Evolutionary conservation across 2,888 invertebrate species (phyloP).

Genomic region (Subacronicta megacephala): DNA sequence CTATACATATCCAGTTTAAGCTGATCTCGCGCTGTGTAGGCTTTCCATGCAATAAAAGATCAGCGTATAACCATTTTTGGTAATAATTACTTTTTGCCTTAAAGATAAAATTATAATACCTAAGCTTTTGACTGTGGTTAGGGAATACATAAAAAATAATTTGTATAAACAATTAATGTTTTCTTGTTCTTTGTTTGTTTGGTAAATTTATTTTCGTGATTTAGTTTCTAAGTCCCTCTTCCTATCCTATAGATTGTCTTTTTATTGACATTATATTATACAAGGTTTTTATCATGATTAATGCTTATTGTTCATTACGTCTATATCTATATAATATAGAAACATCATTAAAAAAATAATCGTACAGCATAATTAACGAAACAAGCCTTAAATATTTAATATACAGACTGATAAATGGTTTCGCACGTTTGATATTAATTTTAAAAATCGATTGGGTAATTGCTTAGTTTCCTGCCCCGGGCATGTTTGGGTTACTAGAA

Average conservation of each 20-base stretch:
- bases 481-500: slow-evolving; percentile 19
- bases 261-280: slow-evolving; percentile 5
- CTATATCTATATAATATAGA: not conserved
- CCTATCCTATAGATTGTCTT: not conserved
- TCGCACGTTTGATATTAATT: slow-evolving; percentile 37
- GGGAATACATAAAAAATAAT: too few relatives aligned
- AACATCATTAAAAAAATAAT: slow-evolving; percentile 27
- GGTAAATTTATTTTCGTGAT: too few relatives aligned
- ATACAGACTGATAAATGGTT: slow-evolving; percentile 45
- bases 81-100: too few relatives aligned
- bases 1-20: too few relatives aligned
- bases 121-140: too few relatives aligned
- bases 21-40: too few relatives aligned
- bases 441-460: slow-evolving; percentile 45
- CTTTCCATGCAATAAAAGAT: too few relatives aligned
- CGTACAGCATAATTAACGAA: slow-evolving; percentile 26
- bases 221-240: too few relatives aligned
- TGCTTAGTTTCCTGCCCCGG: slow-evolving; percentile 39
- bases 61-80: too few relatives aligned
- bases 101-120: too few relatives aligned
- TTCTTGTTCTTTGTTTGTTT: too few relatives aligned
- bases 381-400: slow-evolving; percentile 25
- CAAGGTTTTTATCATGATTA: slow-evolving; percentile 14
- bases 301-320: slow-evolving; percentile 5
- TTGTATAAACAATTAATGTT: too few relatives aligned